Percentiles rank a stretch among this genome's conserved stretches.
Conservation (phyloP, 1,140 invertebrate genomes). For the Tetraneura akinire region DNA sequence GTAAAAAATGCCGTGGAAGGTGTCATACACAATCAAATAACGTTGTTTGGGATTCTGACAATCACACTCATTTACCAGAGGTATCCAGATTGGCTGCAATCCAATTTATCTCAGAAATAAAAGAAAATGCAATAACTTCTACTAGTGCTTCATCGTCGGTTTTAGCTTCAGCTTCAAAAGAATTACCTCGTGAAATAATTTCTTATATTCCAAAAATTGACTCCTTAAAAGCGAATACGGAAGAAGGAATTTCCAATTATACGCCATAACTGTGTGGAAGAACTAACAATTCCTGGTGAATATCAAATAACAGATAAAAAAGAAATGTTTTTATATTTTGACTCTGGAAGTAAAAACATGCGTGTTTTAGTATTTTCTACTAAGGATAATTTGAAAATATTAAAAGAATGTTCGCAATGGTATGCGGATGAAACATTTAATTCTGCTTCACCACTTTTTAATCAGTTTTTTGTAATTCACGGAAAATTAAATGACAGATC, state of each 20-base stretch:
- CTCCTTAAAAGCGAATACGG: neutral
- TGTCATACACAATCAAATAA: no score
- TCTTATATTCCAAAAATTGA: neutral
- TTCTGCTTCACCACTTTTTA: no score
- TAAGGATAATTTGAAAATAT: no score
- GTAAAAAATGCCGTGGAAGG: neutral
- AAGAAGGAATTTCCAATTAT: neutral
- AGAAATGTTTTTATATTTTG: neutral
- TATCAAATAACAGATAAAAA: conserved; percentile 4
- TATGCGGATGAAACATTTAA: no score
- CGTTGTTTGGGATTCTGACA: no score
- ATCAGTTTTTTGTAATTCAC: no score
- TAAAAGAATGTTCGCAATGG: neutral
- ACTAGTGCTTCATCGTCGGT: neutral
- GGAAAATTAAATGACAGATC: no score
- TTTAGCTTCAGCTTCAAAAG: conserved; percentile 5
- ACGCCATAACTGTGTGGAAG: neutral
- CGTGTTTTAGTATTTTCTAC: no score
- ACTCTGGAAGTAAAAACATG: conserved; percentile 4
- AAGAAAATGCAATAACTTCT: no score
- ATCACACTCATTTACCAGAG: no score
- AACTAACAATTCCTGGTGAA: neutral
- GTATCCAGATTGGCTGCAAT: neutral
- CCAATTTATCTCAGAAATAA: conserved; percentile 5
- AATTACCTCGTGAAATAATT: neutral